phyloP scores from a whole-genome alignment of 2,888 invertebrate genomes.

The Lasioglossum leucozonium region DNA sequence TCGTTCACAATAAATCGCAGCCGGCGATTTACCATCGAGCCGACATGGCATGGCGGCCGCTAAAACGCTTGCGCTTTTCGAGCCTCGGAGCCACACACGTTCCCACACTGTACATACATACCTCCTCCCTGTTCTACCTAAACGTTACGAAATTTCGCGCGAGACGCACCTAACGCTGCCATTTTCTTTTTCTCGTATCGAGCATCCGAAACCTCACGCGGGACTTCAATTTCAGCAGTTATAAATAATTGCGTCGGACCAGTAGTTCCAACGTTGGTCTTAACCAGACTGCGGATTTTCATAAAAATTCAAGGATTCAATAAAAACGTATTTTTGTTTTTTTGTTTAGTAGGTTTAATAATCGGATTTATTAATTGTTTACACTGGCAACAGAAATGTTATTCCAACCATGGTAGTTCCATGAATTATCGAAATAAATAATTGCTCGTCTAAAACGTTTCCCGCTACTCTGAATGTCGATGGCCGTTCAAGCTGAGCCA shows the following conservation, averaged over 20 bases:
- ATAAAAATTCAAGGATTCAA: too few species aligned
- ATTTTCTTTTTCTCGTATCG: background rate
- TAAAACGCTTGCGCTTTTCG: constrained; percentile 37
- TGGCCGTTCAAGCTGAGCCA: background rate
- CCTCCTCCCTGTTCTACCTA: background rate
- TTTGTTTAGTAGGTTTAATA: too few species aligned
- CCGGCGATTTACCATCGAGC: constrained; percentile 13
- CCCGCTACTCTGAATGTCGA: too few species aligned
- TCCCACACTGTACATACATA: constrained; percentile 48
- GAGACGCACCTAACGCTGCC: constrained; percentile 4
- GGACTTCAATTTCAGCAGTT: background rate
- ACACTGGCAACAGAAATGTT: too few species aligned
- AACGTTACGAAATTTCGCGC: constrained; percentile 27
- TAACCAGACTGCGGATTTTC: too few species aligned
- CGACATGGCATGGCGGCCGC: constrained; percentile 15
- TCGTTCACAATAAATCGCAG: constrained; percentile 39
- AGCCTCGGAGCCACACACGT: constrained; percentile 27
- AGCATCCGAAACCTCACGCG: background rate
- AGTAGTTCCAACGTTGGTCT: too few species aligned
- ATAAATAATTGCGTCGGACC: too few species aligned
- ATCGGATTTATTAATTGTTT: too few species aligned
- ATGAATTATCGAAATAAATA: too few species aligned
- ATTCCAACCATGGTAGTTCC: too few species aligned
- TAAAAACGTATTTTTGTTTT: too few species aligned
- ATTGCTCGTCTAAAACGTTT: too few species aligned